phyloP scores from a whole-genome alignment of 2,797 vertebrate species.

The Varecia variegata region DNA sequence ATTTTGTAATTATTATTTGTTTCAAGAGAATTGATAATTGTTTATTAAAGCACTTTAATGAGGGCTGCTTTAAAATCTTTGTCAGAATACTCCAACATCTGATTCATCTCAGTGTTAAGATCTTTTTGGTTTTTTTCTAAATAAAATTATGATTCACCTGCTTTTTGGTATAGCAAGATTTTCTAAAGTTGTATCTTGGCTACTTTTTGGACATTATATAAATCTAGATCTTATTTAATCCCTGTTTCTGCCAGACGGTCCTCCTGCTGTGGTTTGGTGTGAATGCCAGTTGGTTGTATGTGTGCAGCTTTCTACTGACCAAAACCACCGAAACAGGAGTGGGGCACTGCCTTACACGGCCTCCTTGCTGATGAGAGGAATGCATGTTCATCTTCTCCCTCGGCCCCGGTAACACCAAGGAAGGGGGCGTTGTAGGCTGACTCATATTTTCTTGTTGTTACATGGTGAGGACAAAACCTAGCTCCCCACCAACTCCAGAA shows the following conservation, averaged over 20 bases:
- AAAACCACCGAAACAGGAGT: neutral
- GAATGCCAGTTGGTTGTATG: neutral
- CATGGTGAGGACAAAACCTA: neutral
- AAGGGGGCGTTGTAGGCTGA: neutral
- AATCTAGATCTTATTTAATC: neutral
- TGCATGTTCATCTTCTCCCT: neutral
- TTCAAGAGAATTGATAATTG: neutral
- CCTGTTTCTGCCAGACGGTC: no score
- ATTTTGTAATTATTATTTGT: neutral
- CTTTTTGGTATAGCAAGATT: neutral
- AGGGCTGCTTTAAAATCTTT: neutral
- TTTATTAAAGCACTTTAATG: no score
- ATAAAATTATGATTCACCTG: neutral
- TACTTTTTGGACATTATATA: neutral
- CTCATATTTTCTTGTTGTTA: neutral
- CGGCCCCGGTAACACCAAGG: no score
- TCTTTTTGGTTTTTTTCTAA: neutral
- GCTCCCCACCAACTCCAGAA: neutral
- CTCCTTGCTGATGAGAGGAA: neutral
- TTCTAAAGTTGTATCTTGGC: neutral
- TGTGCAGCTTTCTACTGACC: neutral
- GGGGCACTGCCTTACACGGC: rapidly evolving
- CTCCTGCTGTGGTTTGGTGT: neutral
- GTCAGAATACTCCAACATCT: neutral
- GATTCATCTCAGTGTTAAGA: neutral